phyloP scores from a whole-genome alignment of 2,113 vertebrate genomes.

The Grantiella picta region DNA sequence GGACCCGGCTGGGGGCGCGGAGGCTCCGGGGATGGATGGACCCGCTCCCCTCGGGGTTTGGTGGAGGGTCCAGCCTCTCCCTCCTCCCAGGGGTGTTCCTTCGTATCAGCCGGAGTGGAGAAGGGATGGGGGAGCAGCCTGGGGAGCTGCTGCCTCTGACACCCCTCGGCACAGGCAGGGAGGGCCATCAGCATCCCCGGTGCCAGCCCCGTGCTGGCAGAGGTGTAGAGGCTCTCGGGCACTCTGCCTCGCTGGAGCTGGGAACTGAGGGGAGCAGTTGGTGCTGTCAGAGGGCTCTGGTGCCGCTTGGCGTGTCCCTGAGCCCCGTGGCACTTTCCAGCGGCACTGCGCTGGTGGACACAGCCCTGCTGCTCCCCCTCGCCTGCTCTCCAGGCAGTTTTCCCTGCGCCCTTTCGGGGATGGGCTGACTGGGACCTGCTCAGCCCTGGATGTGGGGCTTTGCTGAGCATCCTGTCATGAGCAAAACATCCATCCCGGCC shows the following conservation, averaged over 20 bases:
- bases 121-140: background rate
- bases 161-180: fast-evolving
- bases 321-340: background rate
- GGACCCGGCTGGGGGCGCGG: fast-evolving
- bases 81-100: background rate
- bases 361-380: background rate
- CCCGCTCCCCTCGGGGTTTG: fast-evolving
- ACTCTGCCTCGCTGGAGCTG: background rate
- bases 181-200: background rate
- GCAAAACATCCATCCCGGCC: constrained; percentile 22
- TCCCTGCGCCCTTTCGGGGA: fast-evolving
- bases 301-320: fast-evolving
- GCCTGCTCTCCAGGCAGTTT: background rate
- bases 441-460: background rate
- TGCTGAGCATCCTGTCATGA: constrained; percentile 27
- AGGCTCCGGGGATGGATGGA: fast-evolving
- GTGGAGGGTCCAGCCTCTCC: background rate
- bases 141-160: background rate
- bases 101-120: background rate
- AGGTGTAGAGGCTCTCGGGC: fast-evolving
- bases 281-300: background rate
- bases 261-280: fast-evolving
- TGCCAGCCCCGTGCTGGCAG: background rate
- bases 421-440: background rate
- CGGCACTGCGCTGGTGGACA: fast-evolving